These are phyloP conservation scores for Hirtodrosophila confusa DNA, from an alignment of 2,888 invertebrate species.

Conservation along the genomic window DNA sequence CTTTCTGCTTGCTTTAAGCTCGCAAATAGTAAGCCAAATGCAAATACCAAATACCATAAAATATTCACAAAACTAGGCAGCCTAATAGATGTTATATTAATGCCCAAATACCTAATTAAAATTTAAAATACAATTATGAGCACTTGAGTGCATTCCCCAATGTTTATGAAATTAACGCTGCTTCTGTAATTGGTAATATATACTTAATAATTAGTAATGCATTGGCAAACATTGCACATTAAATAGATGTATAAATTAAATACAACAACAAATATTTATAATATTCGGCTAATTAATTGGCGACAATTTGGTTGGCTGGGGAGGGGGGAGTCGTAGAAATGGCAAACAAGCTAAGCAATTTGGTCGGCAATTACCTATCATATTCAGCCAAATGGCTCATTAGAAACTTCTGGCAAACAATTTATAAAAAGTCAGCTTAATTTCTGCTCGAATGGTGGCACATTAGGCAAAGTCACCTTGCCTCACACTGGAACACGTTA, in stretches of 20 bases:
- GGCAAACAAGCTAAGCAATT: too few relatives aligned
- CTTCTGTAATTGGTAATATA: conserved; percentile 23
- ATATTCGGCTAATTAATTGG: conserved; percentile 41
- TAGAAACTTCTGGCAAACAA: conserved; percentile 45
- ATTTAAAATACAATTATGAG: background rate
- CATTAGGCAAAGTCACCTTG: conserved; percentile 26
- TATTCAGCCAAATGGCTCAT: conserved; percentile 22
- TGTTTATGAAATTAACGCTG: conserved; percentile 21
- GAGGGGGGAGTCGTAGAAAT: too few relatives aligned
- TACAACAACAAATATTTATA: conserved; percentile 2
- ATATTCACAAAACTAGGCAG: too few relatives aligned
- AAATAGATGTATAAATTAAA: background rate
- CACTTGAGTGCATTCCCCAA: background rate
- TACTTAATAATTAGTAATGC: conserved; percentile 10
- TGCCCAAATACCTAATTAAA: too few relatives aligned
- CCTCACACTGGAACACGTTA: background rate
- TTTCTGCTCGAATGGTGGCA: conserved; percentile 14
- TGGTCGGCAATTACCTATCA: conserved; percentile 25
- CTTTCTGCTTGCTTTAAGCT: too few relatives aligned
- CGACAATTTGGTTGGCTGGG: conserved; percentile 10
- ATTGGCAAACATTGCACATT: conserved; percentile 2
- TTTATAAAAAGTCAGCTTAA: conserved; percentile 43
- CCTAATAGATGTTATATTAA: too few relatives aligned
- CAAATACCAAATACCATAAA: too few relatives aligned
- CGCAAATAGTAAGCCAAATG: too few relatives aligned